These are phyloP conservation scores for Rhadinocentrus ornatus DNA, from an alignment of 2,797 vertebrate genomes.

Conservation along the genomic window DNA sequence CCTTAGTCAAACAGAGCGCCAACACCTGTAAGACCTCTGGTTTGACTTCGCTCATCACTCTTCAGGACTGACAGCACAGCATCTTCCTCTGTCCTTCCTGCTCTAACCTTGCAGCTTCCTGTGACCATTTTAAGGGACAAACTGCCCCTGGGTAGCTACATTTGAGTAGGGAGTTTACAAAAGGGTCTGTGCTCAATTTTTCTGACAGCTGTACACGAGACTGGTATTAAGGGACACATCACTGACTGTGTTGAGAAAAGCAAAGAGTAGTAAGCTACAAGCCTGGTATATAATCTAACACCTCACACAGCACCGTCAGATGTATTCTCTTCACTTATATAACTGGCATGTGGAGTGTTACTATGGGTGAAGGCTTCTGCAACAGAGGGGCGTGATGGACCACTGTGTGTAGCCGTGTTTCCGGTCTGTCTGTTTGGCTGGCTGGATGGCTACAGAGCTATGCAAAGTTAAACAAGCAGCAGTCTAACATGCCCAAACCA, in stretches of 20 bases:
- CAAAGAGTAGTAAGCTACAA: conserved; percentile 45
- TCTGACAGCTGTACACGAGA: conserved; percentile 47
- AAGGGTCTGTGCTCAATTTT: conserved; percentile 30
- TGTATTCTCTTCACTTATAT: conserved; percentile 65
- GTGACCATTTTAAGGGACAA: conserved; percentile 55
- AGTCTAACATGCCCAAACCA: conserved; percentile 51
- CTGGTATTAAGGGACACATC: conserved; percentile 38
- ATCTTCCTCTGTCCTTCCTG: conserved; percentile 19
- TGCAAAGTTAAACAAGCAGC: conserved; percentile 65
- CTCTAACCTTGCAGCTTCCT: conserved; percentile 42
- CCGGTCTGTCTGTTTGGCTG: conserved; percentile 49
- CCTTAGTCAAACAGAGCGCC: conserved; percentile 52
- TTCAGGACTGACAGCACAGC: conserved; percentile 30
- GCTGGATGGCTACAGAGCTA: conserved; percentile 39
- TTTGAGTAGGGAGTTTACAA: conserved; percentile 44
- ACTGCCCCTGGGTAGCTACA: conserved; percentile 35
- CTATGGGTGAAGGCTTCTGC: conserved; percentile 43
- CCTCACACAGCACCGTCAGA: conserved; percentile 57
- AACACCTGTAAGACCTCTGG: conserved; percentile 52
- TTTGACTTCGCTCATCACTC: conserved; percentile 50
- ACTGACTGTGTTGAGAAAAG: conserved; percentile 32
- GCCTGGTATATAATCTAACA: conserved; percentile 62
- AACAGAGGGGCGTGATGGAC: conserved; percentile 32
- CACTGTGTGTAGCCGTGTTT: conserved; percentile 33
- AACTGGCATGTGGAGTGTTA: conserved; percentile 56